These are phyloP conservation scores for Glaucidium brasilianum DNA, from an alignment of 2,113 vertebrate genomes.

Conservation along the genomic window DNA sequence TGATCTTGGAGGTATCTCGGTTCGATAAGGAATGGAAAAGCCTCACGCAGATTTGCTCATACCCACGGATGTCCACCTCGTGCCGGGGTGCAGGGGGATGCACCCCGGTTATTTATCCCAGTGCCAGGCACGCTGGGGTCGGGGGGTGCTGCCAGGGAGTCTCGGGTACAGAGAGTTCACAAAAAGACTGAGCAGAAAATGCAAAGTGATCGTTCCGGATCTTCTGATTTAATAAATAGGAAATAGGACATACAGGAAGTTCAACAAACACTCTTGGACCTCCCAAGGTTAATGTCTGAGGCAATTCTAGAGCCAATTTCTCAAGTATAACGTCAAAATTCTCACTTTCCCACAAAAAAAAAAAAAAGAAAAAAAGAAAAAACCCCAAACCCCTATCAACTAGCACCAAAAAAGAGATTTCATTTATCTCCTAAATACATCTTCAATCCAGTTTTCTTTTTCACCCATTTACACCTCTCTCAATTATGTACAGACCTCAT, in stretches of 20 bases:
- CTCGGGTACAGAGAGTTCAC: not conserved
- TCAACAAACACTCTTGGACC: not conserved
- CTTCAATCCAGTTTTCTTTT: not conserved
- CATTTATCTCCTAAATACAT: not conserved
- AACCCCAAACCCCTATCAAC: not conserved
- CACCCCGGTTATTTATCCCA: not conserved
- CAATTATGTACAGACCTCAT: not conserved
- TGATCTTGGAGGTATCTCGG: not conserved
- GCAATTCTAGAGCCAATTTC: not conserved
- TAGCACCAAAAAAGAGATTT: constrained; percentile 23
- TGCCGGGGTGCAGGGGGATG: rapidly evolving
- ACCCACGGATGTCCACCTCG: not conserved
- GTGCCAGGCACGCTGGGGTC: too few species aligned
- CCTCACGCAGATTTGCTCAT: not conserved
- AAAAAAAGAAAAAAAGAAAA: rapidly evolving
- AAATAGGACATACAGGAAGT: not conserved
- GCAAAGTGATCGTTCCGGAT: not conserved
- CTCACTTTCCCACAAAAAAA: not conserved
- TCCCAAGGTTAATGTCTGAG: not conserved
- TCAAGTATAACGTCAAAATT: not conserved
- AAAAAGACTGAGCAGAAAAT: not conserved
- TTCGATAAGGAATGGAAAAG: not conserved
- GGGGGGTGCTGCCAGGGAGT: not conserved
- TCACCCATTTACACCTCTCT: not conserved
- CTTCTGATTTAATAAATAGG: not conserved